Evolutionary conservation across 2,888 invertebrate species (phyloP).

Genomic region (Caenorhabditis japonica): DNA sequence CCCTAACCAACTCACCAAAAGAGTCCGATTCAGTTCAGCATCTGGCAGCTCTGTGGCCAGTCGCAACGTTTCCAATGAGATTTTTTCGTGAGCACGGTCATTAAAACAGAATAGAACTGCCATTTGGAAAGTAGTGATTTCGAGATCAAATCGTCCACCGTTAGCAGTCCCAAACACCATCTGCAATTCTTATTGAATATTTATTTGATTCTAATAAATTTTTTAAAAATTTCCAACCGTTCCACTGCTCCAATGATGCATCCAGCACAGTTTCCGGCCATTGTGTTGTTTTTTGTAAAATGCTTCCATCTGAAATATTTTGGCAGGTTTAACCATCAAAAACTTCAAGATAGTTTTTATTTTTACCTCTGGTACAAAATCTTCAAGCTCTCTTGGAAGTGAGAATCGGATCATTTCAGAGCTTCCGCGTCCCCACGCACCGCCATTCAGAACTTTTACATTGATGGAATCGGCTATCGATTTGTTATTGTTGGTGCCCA

Average conservation of each 20-base stretch:
- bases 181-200: too few relatives aligned
- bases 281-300: slow-evolving; percentile 98
- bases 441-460: slow-evolving; percentile 97
- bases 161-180: slow-evolving; percentile 93
- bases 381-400: slow-evolving; percentile 95
- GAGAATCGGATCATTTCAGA: slow-evolving; percentile 88
- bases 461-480: slow-evolving; percentile 82
- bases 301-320: slow-evolving; percentile 85
- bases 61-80: slow-evolving; percentile 95
- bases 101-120: slow-evolving; percentile 99
- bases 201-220: too few relatives aligned
- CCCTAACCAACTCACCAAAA: slow-evolving; percentile 85
- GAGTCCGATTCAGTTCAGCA: slow-evolving; percentile 91
- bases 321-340: background rate
- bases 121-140: slow-evolving; percentile 99
- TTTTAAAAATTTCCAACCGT: slow-evolving; percentile 81
- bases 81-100: slow-evolving; percentile 87
- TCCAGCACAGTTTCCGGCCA: slow-evolving; percentile 96
- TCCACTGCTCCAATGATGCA: slow-evolving; percentile 99
- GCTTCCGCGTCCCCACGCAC: slow-evolving; percentile 93
- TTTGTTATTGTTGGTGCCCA: slow-evolving; percentile 60
- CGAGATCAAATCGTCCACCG: slow-evolving; percentile 91
- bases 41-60: slow-evolving; percentile 96
- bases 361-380: slow-evolving; percentile 90
- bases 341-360: background rate